Conservation (phyloP, 1,140 invertebrate genomes). For the Cyphomyrmex costatus region DNA sequence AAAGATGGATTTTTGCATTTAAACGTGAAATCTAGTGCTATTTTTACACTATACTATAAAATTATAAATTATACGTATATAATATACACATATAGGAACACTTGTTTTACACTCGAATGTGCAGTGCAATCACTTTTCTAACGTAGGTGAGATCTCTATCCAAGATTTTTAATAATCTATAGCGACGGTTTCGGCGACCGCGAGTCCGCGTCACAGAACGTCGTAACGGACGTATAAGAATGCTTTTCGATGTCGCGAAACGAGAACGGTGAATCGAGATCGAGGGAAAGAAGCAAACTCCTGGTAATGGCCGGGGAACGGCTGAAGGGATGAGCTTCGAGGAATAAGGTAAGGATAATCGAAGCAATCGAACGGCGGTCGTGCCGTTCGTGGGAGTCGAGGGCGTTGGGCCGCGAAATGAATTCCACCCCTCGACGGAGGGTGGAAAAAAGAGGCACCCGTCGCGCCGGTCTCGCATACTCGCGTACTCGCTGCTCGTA, state of each 20-base stretch:
- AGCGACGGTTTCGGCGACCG: conserved; percentile 46
- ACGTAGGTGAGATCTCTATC: conserved; percentile 37
- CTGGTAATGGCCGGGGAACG: conserved; percentile 43
- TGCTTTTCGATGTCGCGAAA: conserved; percentile 45
- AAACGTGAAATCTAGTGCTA: too few relatives aligned
- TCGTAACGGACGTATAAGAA: conserved; percentile 54
- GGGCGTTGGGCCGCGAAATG: conserved; percentile 84
- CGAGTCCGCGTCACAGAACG: background rate
- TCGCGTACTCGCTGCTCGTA: conserved; percentile 24
- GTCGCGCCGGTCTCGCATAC: conserved; percentile 47
- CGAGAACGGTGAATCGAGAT: conserved; percentile 68
- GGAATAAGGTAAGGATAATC: conserved; percentile 83
- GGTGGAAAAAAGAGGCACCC: conserved; percentile 61
- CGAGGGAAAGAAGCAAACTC: conserved; percentile 51
- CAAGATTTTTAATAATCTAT: conserved; percentile 35
- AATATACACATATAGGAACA: too few relatives aligned
- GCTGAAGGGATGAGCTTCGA: conserved; percentile 69
- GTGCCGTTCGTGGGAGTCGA: conserved; percentile 79
- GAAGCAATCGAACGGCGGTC: conserved; percentile 83
- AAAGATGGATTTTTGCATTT: too few relatives aligned
- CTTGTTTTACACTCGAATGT: too few relatives aligned
- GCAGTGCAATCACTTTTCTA: background rate
- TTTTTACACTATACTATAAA: too few relatives aligned
- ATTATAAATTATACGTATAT: too few relatives aligned
- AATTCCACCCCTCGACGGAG: conserved; percentile 79